Conservation (phyloP, 2,888 invertebrate genomes). For the Ichneumoninae sp. region DNA sequence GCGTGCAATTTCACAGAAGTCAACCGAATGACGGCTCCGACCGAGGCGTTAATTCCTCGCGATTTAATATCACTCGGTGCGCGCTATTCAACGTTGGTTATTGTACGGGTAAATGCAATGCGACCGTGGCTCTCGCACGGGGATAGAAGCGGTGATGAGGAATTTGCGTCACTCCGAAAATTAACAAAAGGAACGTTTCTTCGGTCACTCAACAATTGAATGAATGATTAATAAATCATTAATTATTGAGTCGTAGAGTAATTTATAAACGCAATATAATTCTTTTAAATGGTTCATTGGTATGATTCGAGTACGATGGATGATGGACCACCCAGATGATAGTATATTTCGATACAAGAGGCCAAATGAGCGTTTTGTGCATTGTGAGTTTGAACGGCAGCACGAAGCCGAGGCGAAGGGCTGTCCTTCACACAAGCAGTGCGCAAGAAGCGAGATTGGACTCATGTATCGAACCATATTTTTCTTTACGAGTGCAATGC, state of each 20-base stretch:
- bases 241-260: neutral
- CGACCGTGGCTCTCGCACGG: neutral
- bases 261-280: too few species aligned
- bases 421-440: too few species aligned
- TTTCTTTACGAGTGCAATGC: too few species aligned
- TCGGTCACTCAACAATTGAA: neutral
- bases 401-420: too few species aligned
- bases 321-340: too few species aligned
- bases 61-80: neutral
- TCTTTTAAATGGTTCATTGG: too few species aligned
- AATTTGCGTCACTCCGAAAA: neutral
- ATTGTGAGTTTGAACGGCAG: too few species aligned
- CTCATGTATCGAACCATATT: too few species aligned
- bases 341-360: too few species aligned
- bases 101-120: neutral
- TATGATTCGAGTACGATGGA: too few species aligned
- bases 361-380: too few species aligned
- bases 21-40: neutral
- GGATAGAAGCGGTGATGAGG: neutral
- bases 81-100: conserved; percentile 2
- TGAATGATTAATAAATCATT: neutral
- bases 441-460: too few species aligned
- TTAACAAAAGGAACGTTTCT: neutral
- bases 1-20: neutral
- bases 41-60: conserved; percentile 6